Evolutionary conservation across 1,140 invertebrate species (phyloP).

Genomic region (Chionoecetes opilio): DNA sequence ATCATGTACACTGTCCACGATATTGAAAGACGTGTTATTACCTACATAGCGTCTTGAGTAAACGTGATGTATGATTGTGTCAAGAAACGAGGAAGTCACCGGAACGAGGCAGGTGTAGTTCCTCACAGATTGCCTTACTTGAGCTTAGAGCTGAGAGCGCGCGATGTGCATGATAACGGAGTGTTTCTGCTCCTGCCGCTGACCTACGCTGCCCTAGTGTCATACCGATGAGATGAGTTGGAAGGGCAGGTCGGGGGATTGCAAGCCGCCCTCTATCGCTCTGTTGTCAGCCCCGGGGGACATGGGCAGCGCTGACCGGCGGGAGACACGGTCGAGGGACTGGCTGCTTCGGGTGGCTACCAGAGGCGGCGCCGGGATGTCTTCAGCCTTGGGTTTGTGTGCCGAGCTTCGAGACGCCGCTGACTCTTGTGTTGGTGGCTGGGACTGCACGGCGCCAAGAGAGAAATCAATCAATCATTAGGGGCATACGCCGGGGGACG

Average conservation of each 20-base stretch:
- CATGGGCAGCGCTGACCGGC: constrained; percentile 39
- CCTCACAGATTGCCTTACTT: constrained; percentile 25
- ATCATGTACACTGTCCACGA: constrained; percentile 7
- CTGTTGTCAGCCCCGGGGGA: not conserved
- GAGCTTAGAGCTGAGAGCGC: not conserved
- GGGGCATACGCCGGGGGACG: too few relatives aligned
- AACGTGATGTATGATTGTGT: not conserved
- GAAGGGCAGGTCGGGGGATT: constrained; percentile 67
- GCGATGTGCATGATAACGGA: constrained; percentile 50
- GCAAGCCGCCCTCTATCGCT: not conserved
- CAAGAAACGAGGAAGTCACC: too few relatives aligned
- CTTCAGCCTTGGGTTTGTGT: constrained; percentile 39
- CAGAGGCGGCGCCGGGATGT: constrained; percentile 52
- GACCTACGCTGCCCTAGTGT: constrained; percentile 32
- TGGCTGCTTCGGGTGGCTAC: constrained; percentile 44
- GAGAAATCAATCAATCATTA: too few relatives aligned
- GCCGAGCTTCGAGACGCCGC: not conserved
- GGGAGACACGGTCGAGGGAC: constrained; percentile 63
- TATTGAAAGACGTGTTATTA: not conserved
- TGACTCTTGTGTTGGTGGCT: constrained; percentile 40
- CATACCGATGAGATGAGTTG: constrained; percentile 73
- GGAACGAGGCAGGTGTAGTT: too few relatives aligned
- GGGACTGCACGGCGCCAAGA: too few relatives aligned
- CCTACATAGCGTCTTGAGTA: not conserved
- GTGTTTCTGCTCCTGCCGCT: not conserved